Evolutionary conservation across 1,140 invertebrate genomes (phyloP), one percentile per base, ranked within the genome.

Genomic region (Brachionus angularis): DNA sequence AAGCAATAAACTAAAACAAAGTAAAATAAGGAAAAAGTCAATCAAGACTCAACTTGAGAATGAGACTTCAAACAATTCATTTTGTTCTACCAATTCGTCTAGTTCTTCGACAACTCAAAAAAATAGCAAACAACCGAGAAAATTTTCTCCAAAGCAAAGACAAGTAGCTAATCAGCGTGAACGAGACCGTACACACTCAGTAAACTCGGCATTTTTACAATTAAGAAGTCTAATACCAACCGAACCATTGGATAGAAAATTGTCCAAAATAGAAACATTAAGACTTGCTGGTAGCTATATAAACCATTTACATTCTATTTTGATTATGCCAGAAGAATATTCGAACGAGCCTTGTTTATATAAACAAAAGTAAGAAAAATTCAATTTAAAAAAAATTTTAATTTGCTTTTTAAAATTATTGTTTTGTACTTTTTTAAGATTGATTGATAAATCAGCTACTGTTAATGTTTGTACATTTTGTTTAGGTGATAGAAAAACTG

Each of bases 141-240:
- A 67, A 23, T 67, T 67, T 50, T 67, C 62, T 7, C 62, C 62
- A 18, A 46, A 67, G 47, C 62, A 67, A 25, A 39, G 62, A 18
- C 62, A 67, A 67, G 47, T 67, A 29, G 62, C 62, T 8, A 67
- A 67, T 47, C 62, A 67, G 42, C 29, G 62, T 16, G 93, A 96
- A 79, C 80, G 93, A 44, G 82, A 92, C 75, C 76, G 86, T 67
- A 97, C 93, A 0, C 89, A 91, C 79, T 93, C 89, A 74, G 95
- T 97, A 73, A 97, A 97, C 82, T 92, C 89, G 72, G 93, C 93
- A 0, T 97, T 96, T 77, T 88, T 90, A 0, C 88, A 91, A 76
- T 83, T 96, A 0, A 81, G 93, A 3, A 91, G 93, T 70, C 91
- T 91, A 78, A 96, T 97, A 75, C 94, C 94, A 0, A 95, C 96